phyloP scores from a whole-genome alignment of 92 coral and sea anemone species.

The Epizoanthus ramosus region DNA sequence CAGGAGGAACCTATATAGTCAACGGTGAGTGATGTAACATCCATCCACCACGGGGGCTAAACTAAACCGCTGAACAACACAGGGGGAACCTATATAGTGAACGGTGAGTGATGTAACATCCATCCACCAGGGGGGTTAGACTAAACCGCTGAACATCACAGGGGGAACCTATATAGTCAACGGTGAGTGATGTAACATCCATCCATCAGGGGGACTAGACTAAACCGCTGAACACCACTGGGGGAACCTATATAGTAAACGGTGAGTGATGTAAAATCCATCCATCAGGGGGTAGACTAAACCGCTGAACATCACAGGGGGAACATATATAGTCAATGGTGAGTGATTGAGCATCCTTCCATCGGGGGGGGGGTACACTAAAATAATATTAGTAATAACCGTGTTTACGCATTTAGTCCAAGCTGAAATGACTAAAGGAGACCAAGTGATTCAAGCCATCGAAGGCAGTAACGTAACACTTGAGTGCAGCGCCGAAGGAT shows the following conservation, averaged over 20 bases:
- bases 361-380: background rate
- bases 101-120: slow-evolving; percentile 2
- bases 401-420: background rate
- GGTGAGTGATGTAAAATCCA: background rate
- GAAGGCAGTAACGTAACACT: slow-evolving; percentile 7
- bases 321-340: slow-evolving; percentile 25
- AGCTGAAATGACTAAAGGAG: background rate
- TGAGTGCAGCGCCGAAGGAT: slow-evolving; percentile 30
- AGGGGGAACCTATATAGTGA: slow-evolving; percentile 20
- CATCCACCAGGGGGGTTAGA: background rate
- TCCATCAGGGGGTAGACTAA: background rate
- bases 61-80: slow-evolving; percentile 23
- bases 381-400: no score
- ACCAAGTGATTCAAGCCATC: background rate
- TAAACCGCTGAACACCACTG: slow-evolving; percentile 22
- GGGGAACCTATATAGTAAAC: slow-evolving; percentile 18
- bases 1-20: slow-evolving; percentile 25
- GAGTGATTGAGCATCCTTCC: background rate
- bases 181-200: background rate
- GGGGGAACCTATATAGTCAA: slow-evolving; percentile 22
- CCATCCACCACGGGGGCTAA: background rate
- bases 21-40: slow-evolving; percentile 4
- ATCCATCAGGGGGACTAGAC: background rate
- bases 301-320: slow-evolving; percentile 30
- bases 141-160: slow-evolving; percentile 22